phyloP scores from a whole-genome alignment of 2,797 vertebrate genomes.

The Phylloscopus collybita region DNA sequence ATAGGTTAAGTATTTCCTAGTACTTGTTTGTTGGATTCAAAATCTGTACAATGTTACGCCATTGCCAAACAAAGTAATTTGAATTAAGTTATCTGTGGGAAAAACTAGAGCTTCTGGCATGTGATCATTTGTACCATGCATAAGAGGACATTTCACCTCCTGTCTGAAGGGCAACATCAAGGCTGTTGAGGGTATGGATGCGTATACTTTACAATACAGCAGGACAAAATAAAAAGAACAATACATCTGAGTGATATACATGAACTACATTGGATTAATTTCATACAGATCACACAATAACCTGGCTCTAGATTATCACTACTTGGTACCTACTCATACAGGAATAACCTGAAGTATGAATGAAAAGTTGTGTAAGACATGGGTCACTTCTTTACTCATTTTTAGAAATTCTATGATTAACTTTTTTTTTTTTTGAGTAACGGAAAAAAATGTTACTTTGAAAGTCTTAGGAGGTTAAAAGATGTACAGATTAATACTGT shows the following conservation, averaged over 20 bases:
- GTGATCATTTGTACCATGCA: neutral
- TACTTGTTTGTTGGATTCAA: neutral
- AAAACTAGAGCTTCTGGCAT: neutral
- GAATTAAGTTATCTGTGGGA: neutral
- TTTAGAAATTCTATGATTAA: neutral
- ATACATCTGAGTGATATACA: neutral
- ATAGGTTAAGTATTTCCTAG: neutral
- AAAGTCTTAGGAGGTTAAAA: neutral
- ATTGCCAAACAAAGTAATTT: neutral
- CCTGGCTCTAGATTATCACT: neutral
- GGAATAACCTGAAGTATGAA: neutral
- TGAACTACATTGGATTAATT: neutral
- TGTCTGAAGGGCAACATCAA: neutral
- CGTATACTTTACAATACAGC: neutral
- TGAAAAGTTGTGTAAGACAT: neutral
- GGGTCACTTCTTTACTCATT: neutral
- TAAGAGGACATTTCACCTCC: neutral
- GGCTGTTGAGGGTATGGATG: neutral
- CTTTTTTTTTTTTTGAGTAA: neutral
- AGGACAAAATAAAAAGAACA: neutral
- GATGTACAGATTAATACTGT: neutral
- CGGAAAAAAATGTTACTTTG: neutral
- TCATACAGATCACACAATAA: neutral
- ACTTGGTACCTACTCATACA: neutral
- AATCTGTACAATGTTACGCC: neutral